Evolutionary conservation across 2,888 invertebrate species (phyloP).

Genomic region (Leptinotarsa haldemani): DNA sequence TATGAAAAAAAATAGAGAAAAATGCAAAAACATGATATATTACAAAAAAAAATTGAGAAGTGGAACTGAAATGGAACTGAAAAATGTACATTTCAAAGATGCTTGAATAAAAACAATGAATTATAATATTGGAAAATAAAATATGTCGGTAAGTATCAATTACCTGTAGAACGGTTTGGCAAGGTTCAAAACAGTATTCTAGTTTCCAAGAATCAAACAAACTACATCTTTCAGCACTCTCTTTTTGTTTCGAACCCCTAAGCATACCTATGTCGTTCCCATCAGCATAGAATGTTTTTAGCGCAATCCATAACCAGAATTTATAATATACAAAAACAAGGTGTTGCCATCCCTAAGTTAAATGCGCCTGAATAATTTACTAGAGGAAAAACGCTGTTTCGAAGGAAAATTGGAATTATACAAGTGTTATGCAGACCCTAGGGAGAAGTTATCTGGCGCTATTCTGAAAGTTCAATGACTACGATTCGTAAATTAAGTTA

Average conservation of each 20-base stretch:
- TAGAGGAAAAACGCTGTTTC: constrained; percentile 24
- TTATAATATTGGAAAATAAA: too few relatives aligned
- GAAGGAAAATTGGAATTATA: not conserved
- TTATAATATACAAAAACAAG: constrained; percentile 36
- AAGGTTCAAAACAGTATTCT: too few relatives aligned
- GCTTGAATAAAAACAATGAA: too few relatives aligned
- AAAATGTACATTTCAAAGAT: too few relatives aligned
- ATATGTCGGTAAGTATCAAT: too few relatives aligned
- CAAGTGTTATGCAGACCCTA: not conserved
- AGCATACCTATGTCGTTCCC: not conserved
- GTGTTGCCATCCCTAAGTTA: constrained; percentile 36
- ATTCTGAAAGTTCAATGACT: constrained; percentile 24
- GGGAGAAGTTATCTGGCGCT: constrained; percentile 23
- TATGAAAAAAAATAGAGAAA: too few relatives aligned
- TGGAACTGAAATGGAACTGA: too few relatives aligned
- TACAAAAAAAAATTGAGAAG: too few relatives aligned
- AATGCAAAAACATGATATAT: too few relatives aligned
- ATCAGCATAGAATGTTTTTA: not conserved
- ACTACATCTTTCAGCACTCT: not conserved
- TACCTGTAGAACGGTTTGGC: too few relatives aligned
- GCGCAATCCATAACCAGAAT: not conserved
- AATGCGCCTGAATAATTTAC: constrained; percentile 45
- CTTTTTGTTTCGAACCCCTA: not conserved
- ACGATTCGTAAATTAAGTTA: constrained; percentile 43
- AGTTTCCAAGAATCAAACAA: not conserved